Evolutionary conservation across 2,888 invertebrate genomes (phyloP), one percentile per base, ranked within the genome.

Genomic region (Perithous albicinctus): DNA sequence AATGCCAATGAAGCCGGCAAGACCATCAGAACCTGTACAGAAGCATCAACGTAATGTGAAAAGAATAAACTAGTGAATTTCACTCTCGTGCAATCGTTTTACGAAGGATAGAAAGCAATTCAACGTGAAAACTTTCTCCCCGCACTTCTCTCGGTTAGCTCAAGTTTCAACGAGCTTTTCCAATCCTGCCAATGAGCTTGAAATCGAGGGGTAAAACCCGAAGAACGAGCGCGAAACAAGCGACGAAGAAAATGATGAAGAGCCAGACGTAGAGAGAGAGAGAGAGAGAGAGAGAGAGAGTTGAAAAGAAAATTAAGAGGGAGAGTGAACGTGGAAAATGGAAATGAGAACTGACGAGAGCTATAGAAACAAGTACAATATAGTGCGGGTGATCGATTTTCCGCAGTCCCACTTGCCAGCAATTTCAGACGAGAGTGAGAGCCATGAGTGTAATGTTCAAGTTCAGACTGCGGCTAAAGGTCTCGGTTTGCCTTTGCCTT

Each of bases 401-500:
- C 18, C 26, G 8, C 23, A 48, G 32, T 43, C 29, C 6, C 6
- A 4, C 29, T 54, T 10, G 10, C 26, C 38, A 7, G 20, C 15
- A 41, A 32, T 64, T 20, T 29, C 10, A n/a, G 29, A 64, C 29
- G 64, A 56, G 35, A 56, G 20, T 20, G 56, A 78, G 54, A 74
- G 63, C 26, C n/a, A 29, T 59, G 54, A 73, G 67, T 32, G 69
- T 38, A 64, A 69, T 46, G 38, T 81, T 81, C 74, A 74, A 81
- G 81, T 80, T 80, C 80, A 76, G 32, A 15, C 70, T 6, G n/a
- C 23, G 15, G 7, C 6, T 32, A 56, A 69, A 77, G 73, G 74
- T 74, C 69, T 78, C 63, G 66, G 43, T 46, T n/a, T n/a, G n/a
- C n/a, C n/a, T n/a, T n/a, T n/a, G n/a, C n/a, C n/a, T n/a, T n/a